Evolutionary conservation across 64 coral and sea anemone genomes (phyloP).

Genomic region (Anthopleura sola): DNA sequence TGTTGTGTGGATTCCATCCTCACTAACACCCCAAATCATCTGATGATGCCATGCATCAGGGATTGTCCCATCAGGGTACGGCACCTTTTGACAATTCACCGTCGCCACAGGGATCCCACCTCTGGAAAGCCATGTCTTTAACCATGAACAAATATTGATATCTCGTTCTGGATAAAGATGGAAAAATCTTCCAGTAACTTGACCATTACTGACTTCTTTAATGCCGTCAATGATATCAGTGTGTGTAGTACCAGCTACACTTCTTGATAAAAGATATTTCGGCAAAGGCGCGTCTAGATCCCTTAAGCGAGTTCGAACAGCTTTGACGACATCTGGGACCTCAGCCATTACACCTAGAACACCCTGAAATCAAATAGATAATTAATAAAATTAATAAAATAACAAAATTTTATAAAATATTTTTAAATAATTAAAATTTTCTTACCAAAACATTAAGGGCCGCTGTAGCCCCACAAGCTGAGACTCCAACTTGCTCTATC

Average conservation of each 20-base stretch:
- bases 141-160: slow-evolving; percentile 53
- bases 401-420: not conserved
- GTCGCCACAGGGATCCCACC: slow-evolving; percentile 69
- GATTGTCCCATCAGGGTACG: slow-evolving; percentile 37
- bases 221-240: slow-evolving; percentile 64
- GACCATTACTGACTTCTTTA: slow-evolving; percentile 38
- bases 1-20: slow-evolving; percentile 47
- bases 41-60: slow-evolving; percentile 92
- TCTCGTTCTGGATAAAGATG: slow-evolving; percentile 59
- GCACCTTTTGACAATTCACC: slow-evolving; percentile 62
- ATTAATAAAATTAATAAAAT: not conserved
- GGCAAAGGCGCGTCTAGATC: slow-evolving; percentile 62
- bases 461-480: slow-evolving; percentile 80
- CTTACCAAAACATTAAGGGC: slow-evolving; percentile 76
- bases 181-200: slow-evolving; percentile 59
- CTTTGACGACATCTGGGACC: slow-evolving; percentile 32
- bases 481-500: slow-evolving; percentile 60
- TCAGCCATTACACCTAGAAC: slow-evolving; percentile 43
- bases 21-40: slow-evolving; percentile 71
- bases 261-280: slow-evolving; percentile 61
- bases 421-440: not conserved
- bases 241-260: slow-evolving; percentile 67
- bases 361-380: slow-evolving; percentile 28
- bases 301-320: slow-evolving; percentile 55
- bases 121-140: slow-evolving; percentile 63